Conservation (phyloP, 2,113 vertebrate genomes). For the Aviceda subcristata region DNA sequence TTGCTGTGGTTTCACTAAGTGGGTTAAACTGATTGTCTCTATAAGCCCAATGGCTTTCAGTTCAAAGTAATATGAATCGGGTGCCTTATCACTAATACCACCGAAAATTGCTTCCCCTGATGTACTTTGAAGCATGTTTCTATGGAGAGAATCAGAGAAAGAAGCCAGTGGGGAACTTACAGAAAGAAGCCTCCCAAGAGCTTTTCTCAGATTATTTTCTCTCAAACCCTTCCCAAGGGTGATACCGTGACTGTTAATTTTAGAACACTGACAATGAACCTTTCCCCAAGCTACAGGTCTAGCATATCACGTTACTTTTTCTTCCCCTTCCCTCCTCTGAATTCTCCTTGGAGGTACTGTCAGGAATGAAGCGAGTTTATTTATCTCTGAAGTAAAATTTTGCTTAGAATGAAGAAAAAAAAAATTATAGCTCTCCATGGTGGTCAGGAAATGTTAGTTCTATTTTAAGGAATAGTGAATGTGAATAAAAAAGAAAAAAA, state of each 20-base stretch:
- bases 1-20: not conserved
- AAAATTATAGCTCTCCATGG: not conserved
- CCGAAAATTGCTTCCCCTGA: not conserved
- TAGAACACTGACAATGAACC: not conserved
- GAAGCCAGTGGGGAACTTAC: not conserved
- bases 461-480: not conserved
- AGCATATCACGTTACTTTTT: not conserved
- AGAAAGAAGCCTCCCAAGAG: not conserved
- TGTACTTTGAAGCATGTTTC: not conserved
- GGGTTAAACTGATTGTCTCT: not conserved
- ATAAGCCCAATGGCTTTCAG: not conserved
- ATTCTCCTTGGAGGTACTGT: not conserved
- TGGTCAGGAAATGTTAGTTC: not conserved
- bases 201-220: not conserved
- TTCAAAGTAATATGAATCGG: not conserved
- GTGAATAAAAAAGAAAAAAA: not conserved
- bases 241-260: not conserved
- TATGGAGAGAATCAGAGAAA: not conserved
- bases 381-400: not conserved
- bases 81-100: not conserved
- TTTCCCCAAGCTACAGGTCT: not conserved
- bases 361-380: not conserved
- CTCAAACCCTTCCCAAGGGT: not conserved
- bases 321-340: not conserved
- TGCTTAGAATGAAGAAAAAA: not conserved